Percentiles rank a stretch among this genome's conserved stretches.
phyloP scores from a whole-genome alignment of 2,888 invertebrate species.

The Pammene aurita region DNA sequence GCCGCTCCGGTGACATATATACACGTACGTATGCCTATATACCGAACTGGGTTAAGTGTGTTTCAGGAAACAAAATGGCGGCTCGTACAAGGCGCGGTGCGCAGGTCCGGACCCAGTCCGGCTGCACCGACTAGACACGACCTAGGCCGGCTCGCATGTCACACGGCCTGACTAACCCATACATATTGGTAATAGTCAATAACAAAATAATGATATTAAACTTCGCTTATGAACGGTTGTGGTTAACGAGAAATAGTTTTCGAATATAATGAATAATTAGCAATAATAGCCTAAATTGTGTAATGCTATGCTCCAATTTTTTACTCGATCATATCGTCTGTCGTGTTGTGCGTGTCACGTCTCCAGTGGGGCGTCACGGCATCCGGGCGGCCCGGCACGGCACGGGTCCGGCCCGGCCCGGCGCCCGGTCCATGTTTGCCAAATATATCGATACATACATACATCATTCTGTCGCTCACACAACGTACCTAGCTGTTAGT shows the following conservation, averaged over 20 bases:
- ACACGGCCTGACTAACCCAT: slow-evolving; percentile 49
- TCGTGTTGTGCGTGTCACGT: slow-evolving; percentile 43
- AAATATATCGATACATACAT: slow-evolving; percentile 55
- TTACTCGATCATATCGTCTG: slow-evolving; percentile 77
- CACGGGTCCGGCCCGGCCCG: slow-evolving; percentile 54
- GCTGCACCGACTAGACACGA: slow-evolving; percentile 26
- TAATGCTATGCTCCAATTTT: slow-evolving; percentile 74
- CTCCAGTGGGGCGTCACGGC: slow-evolving; percentile 52
- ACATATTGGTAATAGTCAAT: slow-evolving; percentile 80
- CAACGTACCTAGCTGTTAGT: slow-evolving; percentile 43
- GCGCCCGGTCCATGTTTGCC: slow-evolving; percentile 53
- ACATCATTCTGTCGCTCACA: slow-evolving; percentile 54
- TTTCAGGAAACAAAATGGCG: slow-evolving; percentile 77
- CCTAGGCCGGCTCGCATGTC: slow-evolving; percentile 23
- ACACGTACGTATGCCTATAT: slow-evolving; percentile 42
- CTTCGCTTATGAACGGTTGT: slow-evolving; percentile 84
- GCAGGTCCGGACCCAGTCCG: slow-evolving; percentile 64
- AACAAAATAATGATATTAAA: slow-evolving; percentile 79
- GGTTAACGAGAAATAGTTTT: slow-evolving; percentile 82
- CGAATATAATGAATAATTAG: slow-evolving; percentile 79
- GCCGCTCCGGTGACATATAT: slow-evolving; percentile 50
- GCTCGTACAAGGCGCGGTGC: slow-evolving; percentile 52
- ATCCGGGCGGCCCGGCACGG: slow-evolving; percentile 44
- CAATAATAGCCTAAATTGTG: slow-evolving; percentile 77
- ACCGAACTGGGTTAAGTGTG: slow-evolving; percentile 75